A percentile compares a stretch with the other conserved stretches of the same genome.
phyloP scores from a whole-genome alignment of 2,888 invertebrate genomes.

The Ophion ellenae region DNA sequence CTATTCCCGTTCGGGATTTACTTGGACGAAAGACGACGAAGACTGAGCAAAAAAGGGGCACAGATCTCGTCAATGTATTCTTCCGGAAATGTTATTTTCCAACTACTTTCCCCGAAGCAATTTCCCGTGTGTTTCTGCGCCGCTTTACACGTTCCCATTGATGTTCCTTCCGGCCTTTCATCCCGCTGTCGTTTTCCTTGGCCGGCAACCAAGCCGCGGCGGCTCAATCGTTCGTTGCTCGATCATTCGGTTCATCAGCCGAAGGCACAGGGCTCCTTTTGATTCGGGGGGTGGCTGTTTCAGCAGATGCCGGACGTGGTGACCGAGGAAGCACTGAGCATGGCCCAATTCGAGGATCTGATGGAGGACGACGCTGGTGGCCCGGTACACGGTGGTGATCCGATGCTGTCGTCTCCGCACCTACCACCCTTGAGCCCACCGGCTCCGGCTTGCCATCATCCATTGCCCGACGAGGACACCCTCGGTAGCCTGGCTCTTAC shows the following conservation, averaged over 20 bases:
- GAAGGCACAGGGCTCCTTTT: slow-evolving; percentile 34
- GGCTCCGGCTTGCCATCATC: slow-evolving; percentile 80
- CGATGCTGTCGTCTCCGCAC: slow-evolving; percentile 87
- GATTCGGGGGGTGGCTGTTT: slow-evolving; percentile 45
- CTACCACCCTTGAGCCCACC: slow-evolving; percentile 83
- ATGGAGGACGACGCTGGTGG: slow-evolving; percentile 88
- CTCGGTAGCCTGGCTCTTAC: slow-evolving; percentile 80
- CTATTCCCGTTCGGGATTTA: neutral
- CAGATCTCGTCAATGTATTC: neutral
- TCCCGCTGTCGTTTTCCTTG: neutral
- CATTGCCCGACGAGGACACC: slow-evolving; percentile 81
- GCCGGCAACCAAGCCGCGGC: neutral
- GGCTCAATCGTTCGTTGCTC: neutral
- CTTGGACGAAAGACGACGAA: neutral
- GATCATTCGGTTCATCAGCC: neutral
- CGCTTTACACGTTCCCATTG: neutral
- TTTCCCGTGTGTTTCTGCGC: neutral
- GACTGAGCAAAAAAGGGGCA: neutral
- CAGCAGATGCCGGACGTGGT: slow-evolving; percentile 86
- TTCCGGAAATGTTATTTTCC: slow-evolving; percentile 24
- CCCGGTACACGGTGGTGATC: slow-evolving; percentile 87
- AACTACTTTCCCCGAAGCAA: slow-evolving; percentile 20
- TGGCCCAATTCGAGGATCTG: slow-evolving; percentile 88
- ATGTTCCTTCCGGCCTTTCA: neutral
- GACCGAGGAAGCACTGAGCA: slow-evolving; percentile 85